These are phyloP conservation scores for Morone chrysops DNA, from an alignment of 2,113 vertebrate genomes.

Conservation along the genomic window DNA sequence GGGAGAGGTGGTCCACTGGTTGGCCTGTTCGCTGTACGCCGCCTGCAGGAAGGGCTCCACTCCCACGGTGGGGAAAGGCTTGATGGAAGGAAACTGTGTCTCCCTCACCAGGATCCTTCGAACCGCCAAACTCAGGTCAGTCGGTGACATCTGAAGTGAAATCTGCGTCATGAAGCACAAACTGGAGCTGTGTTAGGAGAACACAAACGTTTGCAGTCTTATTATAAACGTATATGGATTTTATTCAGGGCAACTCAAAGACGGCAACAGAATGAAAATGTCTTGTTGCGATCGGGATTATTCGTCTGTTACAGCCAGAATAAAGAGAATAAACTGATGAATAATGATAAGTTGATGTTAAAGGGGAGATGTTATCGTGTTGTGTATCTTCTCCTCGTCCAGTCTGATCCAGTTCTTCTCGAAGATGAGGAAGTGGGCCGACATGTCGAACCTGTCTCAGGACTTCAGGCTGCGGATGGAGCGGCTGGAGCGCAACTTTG, in stretches of 20 bases:
- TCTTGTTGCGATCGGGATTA: too few relatives aligned
- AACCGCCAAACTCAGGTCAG: slow-evolving; percentile 93
- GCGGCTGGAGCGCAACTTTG: slow-evolving; percentile 95
- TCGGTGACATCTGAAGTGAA: too few relatives aligned
- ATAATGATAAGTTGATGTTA: too few relatives aligned
- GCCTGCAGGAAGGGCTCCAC: slow-evolving; percentile 93
- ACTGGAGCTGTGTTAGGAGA: too few relatives aligned
- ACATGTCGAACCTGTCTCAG: slow-evolving; percentile 93
- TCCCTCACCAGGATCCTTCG: slow-evolving; percentile 96
- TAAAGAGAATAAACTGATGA: too few relatives aligned
- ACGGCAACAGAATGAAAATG: too few relatives aligned
- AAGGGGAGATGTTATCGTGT: too few relatives aligned
- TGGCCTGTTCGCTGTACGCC: slow-evolving; percentile 94
- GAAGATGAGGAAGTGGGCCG: slow-evolving; percentile 99
- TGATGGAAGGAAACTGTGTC: slow-evolving; percentile 97
- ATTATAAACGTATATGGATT: too few relatives aligned
- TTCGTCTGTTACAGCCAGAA: too few relatives aligned
- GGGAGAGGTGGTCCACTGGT: slow-evolving; percentile 95
- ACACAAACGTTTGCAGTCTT: too few relatives aligned
- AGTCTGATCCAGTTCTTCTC: slow-evolving; percentile 99
- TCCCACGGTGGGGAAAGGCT: slow-evolving; percentile 93
- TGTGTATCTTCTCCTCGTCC: background rate
- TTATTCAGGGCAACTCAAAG: too few relatives aligned
- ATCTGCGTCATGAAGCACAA: too few relatives aligned
- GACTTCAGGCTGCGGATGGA: slow-evolving; percentile 93